These are phyloP conservation scores for Cariama cristata DNA, from an alignment of 2,113 vertebrate species.

Conservation along the genomic window DNA sequence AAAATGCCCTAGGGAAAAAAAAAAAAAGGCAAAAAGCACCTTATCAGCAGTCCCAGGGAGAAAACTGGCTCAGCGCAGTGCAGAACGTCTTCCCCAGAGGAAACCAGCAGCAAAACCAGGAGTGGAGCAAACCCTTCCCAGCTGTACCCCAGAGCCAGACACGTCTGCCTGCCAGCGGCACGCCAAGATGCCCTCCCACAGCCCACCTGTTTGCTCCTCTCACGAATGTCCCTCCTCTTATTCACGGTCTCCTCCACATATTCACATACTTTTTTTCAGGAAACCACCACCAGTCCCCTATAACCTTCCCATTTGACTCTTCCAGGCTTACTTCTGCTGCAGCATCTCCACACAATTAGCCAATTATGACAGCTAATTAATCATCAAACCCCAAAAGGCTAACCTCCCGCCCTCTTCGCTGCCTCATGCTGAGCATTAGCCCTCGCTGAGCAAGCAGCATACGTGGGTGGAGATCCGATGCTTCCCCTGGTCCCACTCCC, in stretches of 20 bases:
- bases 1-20: not conserved
- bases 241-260: not conserved
- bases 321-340: not conserved
- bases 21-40: too few relatives aligned
- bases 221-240: not conserved
- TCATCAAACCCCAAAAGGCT: constrained; percentile 13
- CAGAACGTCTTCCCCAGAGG: not conserved
- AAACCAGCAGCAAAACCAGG: not conserved
- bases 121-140: not conserved
- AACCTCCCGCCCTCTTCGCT: not conserved
- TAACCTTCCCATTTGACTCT: not conserved
- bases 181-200: fast-evolving
- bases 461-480: not conserved
- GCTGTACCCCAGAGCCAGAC: not conserved
- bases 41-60: not conserved
- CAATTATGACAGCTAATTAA: constrained; percentile 44
- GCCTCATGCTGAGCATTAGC: not conserved
- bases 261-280: not conserved
- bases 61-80: not conserved
- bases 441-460: not conserved
- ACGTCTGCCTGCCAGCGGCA: not conserved
- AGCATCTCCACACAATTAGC: constrained; percentile 24
- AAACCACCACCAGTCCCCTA: not conserved
- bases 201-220: not conserved
- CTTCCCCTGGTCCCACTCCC: not conserved